These are phyloP conservation scores for Thermophis baileyi DNA, from an alignment of 2,113 vertebrate genomes.

Conservation along the genomic window DNA sequence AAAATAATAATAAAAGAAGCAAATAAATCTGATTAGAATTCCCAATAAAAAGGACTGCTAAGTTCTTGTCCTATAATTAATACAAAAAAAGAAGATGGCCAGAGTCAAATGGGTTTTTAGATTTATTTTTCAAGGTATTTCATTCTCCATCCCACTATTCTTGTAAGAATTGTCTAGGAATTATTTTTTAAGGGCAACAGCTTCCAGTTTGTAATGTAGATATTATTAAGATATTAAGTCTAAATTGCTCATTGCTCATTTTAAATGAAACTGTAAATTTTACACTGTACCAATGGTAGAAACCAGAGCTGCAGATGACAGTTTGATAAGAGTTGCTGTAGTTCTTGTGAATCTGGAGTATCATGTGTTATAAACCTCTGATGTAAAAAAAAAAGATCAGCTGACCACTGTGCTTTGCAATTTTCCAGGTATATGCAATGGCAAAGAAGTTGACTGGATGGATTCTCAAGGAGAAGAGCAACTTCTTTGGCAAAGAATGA, in stretches of 20 bases:
- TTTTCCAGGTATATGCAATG: slow-evolving; percentile 83
- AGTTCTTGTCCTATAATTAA: neutral
- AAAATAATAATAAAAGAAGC: neutral
- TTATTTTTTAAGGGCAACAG: neutral
- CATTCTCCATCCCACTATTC: neutral
- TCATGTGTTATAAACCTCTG: neutral
- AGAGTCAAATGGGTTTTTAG: neutral
- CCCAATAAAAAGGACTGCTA: neutral
- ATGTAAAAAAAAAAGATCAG: accelerated
- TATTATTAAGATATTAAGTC: neutral
- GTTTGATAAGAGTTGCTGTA: neutral
- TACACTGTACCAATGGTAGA: neutral
- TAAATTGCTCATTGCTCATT: neutral
- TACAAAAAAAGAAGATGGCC: neutral
- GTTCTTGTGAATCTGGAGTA: neutral
- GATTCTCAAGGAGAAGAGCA: slow-evolving; percentile 91
- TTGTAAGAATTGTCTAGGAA: neutral
- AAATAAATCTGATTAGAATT: neutral
- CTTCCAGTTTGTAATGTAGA: neutral
- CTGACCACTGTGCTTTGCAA: neutral
- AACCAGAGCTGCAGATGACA: neutral
- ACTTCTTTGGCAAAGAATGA: slow-evolving; percentile 90
- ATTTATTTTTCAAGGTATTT: neutral
- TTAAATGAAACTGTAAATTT: neutral
- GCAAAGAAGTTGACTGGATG: slow-evolving; percentile 93